A percentile compares a stretch with the other conserved stretches of the same genome.
Evolutionary conservation across 2,888 invertebrate species (phyloP).

Genomic region (Mycalesis mineus): DNA sequence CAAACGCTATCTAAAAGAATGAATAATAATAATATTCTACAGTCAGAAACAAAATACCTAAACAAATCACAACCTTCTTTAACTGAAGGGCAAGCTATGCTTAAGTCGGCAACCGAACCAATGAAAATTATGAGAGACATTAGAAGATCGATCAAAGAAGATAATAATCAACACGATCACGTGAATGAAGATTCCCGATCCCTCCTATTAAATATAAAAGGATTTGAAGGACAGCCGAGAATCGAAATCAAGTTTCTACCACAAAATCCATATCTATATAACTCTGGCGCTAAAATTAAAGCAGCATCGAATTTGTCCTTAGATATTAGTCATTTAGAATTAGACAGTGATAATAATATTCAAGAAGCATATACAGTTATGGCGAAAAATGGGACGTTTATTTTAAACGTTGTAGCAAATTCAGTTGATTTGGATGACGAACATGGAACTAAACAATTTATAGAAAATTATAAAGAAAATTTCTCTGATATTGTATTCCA

Average conservation of each 20-base stretch:
- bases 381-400: slow-evolving; percentile 18
- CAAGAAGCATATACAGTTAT: slow-evolving; percentile 11
- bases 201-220: slow-evolving; percentile 44
- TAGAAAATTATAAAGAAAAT: neutral
- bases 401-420: slow-evolving; percentile 20
- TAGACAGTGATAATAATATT: neutral
- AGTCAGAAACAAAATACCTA: neutral
- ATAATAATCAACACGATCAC: neutral
- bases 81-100: neutral
- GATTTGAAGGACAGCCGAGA: slow-evolving; percentile 37
- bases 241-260: slow-evolving; percentile 47
- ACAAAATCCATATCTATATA: slow-evolving; percentile 23
- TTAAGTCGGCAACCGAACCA: slow-evolving; percentile 1
- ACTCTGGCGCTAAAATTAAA: slow-evolving; percentile 6
- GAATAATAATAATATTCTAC: neutral
- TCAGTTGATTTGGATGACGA: neutral
- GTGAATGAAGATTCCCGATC: slow-evolving; percentile 10
- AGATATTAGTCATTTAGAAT: neutral
- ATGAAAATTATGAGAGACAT: slow-evolving; percentile 35
- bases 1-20: neutral
- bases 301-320: slow-evolving; percentile 4
- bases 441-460: neutral
- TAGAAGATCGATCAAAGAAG: slow-evolving; percentile 40
- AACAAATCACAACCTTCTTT: slow-evolving; percentile 4
- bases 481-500: too few relatives aligned